Percentiles rank a stretch among this genome's conserved stretches.
These are phyloP conservation scores for Nyctibius bracteatus DNA, from an alignment of 2,113 vertebrate species.

Conservation along the genomic window DNA sequence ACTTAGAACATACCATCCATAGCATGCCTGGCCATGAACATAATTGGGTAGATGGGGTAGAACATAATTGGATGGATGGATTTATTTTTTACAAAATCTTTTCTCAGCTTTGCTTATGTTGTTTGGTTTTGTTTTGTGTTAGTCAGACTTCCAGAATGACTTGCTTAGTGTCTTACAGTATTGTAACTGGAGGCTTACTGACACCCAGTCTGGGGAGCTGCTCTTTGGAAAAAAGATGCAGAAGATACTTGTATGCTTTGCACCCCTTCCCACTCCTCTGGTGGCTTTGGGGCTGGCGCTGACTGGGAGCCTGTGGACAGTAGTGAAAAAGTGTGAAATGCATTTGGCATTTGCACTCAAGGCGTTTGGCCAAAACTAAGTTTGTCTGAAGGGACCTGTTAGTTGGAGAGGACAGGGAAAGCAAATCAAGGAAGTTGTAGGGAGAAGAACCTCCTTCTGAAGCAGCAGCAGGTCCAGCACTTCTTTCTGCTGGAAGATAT, in stretches of 20 bases:
- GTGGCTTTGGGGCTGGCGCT: background rate
- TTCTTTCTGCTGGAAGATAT: background rate
- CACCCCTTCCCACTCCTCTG: background rate
- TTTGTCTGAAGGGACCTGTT: background rate
- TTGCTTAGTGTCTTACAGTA: background rate
- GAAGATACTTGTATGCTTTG: background rate
- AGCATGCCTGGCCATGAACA: background rate
- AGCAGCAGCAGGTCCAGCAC: background rate
- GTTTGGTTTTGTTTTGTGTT: background rate
- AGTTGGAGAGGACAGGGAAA: background rate
- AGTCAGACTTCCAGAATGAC: background rate
- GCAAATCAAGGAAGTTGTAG: background rate
- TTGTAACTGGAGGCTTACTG: background rate
- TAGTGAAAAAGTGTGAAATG: background rate
- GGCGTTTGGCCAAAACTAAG: background rate
- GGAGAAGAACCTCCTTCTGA: background rate
- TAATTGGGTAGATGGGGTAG: no score
- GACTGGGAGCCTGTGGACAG: background rate
- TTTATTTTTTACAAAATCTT: background rate
- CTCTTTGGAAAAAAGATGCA: background rate
- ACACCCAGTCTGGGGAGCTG: background rate
- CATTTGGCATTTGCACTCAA: no score
- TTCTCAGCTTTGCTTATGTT: background rate
- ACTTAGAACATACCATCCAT: fast-evolving
- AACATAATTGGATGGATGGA: background rate